These are phyloP conservation scores for Salarias fasciatus DNA, from an alignment of 2,797 vertebrate species.

Conservation along the genomic window DNA sequence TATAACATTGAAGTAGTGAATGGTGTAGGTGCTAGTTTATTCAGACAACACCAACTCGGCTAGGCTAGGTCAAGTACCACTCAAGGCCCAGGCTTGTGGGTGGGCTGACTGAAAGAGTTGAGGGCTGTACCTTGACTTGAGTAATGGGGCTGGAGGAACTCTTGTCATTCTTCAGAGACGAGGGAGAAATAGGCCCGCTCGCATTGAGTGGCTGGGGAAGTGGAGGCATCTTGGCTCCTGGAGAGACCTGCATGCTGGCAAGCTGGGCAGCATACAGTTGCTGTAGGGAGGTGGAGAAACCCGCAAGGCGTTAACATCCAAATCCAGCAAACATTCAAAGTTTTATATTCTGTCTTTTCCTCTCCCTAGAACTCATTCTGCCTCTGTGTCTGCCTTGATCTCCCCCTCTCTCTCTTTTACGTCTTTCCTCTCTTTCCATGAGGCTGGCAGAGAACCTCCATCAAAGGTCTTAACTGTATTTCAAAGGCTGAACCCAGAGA, in stretches of 20 bases:
- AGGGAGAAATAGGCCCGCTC: constrained; percentile 93
- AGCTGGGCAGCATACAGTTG: constrained; percentile 99
- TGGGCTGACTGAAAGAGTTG: constrained; percentile 41
- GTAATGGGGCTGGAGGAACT: constrained; percentile 96
- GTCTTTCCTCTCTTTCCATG: constrained; percentile 81
- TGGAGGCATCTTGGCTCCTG: constrained; percentile 97
- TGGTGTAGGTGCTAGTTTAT: constrained; percentile 54
- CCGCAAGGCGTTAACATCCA: constrained; percentile 81
- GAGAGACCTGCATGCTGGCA: constrained; percentile 99
- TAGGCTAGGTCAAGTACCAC: constrained; percentile 71
- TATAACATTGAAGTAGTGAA: constrained; percentile 45
- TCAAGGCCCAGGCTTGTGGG: constrained; percentile 44
- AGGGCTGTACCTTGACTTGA: constrained; percentile 93
- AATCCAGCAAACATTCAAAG: constrained; percentile 82
- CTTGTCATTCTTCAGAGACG: constrained; percentile 98
- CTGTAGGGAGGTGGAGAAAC: constrained; percentile 85
- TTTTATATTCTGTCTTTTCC: constrained; percentile 79
- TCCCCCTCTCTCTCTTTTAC: constrained; percentile 65
- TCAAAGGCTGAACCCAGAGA: constrained; percentile 82
- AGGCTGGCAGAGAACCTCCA: constrained; percentile 81
- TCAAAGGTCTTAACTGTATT: constrained; percentile 87
- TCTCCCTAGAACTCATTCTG: constrained; percentile 66
- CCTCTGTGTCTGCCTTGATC: constrained; percentile 71
- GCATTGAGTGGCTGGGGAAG: constrained; percentile 93
- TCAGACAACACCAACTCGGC: constrained; percentile 47